Percentiles rank a stretch among this genome's conserved stretches.
Evolutionary conservation across 2,113 vertebrate species (phyloP).

Genomic region (Cyanoramphus novaezelandiae): DNA sequence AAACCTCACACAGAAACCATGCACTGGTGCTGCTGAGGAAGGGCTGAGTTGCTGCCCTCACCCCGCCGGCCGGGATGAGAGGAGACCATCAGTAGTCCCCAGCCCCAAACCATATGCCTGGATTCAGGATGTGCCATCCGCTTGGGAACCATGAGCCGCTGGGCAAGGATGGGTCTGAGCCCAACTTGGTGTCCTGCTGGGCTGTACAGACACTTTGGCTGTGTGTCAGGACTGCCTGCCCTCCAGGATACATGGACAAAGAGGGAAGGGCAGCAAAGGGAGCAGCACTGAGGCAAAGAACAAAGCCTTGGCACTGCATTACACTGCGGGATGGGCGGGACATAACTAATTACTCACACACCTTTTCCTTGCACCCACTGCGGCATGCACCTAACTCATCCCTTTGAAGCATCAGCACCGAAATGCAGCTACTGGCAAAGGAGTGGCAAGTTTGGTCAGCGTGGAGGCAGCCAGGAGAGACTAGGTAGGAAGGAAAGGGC

Average conservation of each 20-base stretch:
- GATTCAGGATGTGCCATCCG: neutral
- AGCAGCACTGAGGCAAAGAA: neutral
- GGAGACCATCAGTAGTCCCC: neutral
- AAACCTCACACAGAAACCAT: neutral
- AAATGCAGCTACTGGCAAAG: neutral
- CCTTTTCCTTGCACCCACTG: neutral
- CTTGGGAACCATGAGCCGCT: neutral
- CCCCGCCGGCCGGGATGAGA: neutral
- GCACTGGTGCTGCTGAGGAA: neutral
- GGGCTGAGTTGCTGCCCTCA: neutral
- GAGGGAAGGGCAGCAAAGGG: neutral
- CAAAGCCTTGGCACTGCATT: neutral
- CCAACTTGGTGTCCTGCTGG: neutral
- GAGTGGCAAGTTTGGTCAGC: neutral
- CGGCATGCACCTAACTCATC: rapidly evolving
- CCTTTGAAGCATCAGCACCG: neutral
- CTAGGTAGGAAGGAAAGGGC: neutral
- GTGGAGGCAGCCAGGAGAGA: neutral
- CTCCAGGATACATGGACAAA: neutral
- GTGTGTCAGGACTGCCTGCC: neutral
- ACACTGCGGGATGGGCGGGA: neutral
- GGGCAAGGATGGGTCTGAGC: neutral
- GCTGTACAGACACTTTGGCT: neutral
- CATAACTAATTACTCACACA: neutral
- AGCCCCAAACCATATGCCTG: neutral